A percentile compares a stretch with the other conserved stretches of the same genome.
These are phyloP conservation scores for Zapornia atra DNA, from an alignment of 2,113 vertebrate genomes.

Conservation along the genomic window DNA sequence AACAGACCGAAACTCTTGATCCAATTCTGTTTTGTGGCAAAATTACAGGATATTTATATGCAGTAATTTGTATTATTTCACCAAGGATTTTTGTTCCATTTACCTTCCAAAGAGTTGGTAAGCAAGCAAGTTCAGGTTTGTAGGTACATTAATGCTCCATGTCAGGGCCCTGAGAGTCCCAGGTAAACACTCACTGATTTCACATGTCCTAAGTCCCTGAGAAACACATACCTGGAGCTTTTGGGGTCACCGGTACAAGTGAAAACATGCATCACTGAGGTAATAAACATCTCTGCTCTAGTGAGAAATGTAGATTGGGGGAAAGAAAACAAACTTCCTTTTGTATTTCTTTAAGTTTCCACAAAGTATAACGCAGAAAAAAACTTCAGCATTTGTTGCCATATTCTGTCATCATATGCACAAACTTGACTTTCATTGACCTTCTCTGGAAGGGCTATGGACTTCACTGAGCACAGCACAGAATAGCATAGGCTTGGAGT, in stretches of 20 bases:
- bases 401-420: neutral
- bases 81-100: neutral
- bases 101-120: neutral
- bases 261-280: neutral
- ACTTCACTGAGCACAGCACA: neutral
- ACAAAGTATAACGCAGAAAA: neutral
- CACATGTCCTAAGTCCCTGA: neutral
- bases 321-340: neutral
- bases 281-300: neutral
- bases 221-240: neutral
- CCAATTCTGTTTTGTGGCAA: neutral
- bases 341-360: neutral
- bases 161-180: neutral
- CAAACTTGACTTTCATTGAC: neutral
- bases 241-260: neutral
- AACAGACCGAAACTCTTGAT: neutral
- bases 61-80: neutral
- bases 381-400: neutral
- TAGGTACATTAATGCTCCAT: neutral
- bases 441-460: neutral
- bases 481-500: neutral
- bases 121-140: neutral
- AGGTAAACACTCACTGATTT: neutral
- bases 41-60: neutral
- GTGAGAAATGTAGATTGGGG: neutral